These are phyloP conservation scores for Parapristionchus giblindavisi DNA, from an alignment of 2,888 invertebrate species.

Conservation along the genomic window DNA sequence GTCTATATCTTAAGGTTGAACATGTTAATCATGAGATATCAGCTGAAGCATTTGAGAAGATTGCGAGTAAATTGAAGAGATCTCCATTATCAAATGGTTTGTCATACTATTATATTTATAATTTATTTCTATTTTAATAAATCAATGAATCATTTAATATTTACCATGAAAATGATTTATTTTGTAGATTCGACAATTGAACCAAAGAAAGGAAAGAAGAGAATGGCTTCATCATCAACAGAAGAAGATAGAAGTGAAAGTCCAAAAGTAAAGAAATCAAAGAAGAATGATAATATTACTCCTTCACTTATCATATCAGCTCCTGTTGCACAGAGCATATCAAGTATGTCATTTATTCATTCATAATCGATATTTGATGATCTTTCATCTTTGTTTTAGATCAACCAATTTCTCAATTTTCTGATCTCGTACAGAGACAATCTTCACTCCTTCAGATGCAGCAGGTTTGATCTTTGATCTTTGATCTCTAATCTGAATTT, in stretches of 20 bases:
- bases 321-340: conserved; percentile 8
- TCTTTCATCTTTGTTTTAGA: too few species aligned
- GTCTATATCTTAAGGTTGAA: conserved; percentile 4
- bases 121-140: neutral
- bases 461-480: neutral
- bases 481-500: neutral
- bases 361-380: too few species aligned
- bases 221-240: neutral
- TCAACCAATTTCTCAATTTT: too few species aligned
- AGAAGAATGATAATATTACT: neutral
- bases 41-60: conserved; percentile 15
- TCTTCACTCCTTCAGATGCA: neutral
- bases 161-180: neutral
- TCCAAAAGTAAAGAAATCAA: neutral
- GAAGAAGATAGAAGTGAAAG: neutral
- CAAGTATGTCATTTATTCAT: too few species aligned
- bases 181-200: neutral
- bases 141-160: neutral
- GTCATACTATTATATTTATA: neutral
- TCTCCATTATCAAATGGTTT: conserved; percentile 1
- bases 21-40: conserved; percentile 22
- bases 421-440: too few species aligned
- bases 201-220: conserved; percentile 7
- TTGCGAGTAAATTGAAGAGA: conserved; percentile 4
- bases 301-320: neutral